Conservation (phyloP, 2,797 vertebrate genomes). For the Anisognathus igniventris region DNA sequence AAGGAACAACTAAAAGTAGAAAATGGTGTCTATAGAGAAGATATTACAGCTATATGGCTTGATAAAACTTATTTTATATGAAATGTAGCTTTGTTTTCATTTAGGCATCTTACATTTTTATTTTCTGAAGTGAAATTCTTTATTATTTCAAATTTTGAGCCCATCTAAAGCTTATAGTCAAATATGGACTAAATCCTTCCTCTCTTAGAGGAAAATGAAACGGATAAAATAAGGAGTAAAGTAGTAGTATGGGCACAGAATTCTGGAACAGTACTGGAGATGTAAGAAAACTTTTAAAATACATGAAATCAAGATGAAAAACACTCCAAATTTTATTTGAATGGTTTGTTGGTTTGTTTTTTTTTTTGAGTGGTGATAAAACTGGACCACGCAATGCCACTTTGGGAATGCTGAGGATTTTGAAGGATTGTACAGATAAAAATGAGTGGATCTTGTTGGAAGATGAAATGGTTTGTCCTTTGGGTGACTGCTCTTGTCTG, state of each 20-base stretch:
- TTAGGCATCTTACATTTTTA: not conserved
- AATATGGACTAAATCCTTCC: not conserved
- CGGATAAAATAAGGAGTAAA: not conserved
- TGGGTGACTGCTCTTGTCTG: not conserved
- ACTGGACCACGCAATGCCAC: not conserved
- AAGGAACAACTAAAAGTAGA: not conserved
- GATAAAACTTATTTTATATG: not conserved
- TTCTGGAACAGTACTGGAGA: not conserved
- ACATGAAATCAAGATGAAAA: not conserved
- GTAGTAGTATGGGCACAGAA: not conserved
- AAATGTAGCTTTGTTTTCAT: not conserved
- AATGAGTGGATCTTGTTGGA: not conserved
- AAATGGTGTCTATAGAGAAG: not conserved
- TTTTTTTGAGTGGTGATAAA: not conserved
- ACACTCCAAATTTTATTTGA: not conserved
- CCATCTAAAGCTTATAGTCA: not conserved
- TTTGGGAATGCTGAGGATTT: not conserved
- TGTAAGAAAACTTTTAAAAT: not conserved
- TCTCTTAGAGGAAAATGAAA: not conserved
- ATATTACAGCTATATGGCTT: not conserved
- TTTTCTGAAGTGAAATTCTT: not conserved
- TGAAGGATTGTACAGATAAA: not conserved
- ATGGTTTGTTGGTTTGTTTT: not conserved
- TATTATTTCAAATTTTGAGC: not conserved
- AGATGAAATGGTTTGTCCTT: not conserved